A percentile compares a stretch with the other conserved stretches of the same genome.
These are phyloP conservation scores for Mus musculus DNA, from an alignment of 2,113 vertebrate genomes.

Conservation along the genomic window DNA sequence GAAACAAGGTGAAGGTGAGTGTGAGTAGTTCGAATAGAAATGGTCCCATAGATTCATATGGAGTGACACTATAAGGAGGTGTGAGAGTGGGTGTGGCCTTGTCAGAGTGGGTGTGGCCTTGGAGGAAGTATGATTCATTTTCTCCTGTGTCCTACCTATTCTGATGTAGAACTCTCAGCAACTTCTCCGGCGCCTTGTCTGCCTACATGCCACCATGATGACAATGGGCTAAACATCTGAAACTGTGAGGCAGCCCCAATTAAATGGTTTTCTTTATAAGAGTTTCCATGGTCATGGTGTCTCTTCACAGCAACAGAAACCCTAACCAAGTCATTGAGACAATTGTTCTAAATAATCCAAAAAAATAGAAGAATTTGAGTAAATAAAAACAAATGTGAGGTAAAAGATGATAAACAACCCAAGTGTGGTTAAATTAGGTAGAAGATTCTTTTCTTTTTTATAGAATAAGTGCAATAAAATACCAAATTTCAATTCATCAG, in stretches of 20 bases:
- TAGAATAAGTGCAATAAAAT: conserved; percentile 45
- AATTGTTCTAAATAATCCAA: conserved; percentile 22
- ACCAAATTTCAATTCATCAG: not conserved
- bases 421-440: not conserved
- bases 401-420: not conserved
- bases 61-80: not conserved
- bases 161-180: not conserved
- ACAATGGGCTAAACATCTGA: not conserved
- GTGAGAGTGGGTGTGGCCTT: not conserved
- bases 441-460: not conserved
- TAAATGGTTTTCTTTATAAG: not conserved
- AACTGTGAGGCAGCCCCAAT: not conserved
- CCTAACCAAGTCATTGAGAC: not conserved
- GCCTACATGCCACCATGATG: not conserved
- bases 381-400: conserved; percentile 18
- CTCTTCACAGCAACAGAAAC: not conserved
- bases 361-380: conserved; percentile 36
- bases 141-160: not conserved
- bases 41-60: not conserved
- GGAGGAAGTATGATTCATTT: not conserved
- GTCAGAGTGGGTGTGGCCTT: not conserved
- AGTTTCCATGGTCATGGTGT: not conserved
- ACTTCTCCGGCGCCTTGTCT: not conserved
- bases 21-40: not conserved
- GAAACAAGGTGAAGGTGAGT: not conserved